Percentiles rank a stretch among this genome's conserved stretches.
phyloP scores from a whole-genome alignment of 2,113 vertebrate genomes.

The Notarius quadriscutis region DNA sequence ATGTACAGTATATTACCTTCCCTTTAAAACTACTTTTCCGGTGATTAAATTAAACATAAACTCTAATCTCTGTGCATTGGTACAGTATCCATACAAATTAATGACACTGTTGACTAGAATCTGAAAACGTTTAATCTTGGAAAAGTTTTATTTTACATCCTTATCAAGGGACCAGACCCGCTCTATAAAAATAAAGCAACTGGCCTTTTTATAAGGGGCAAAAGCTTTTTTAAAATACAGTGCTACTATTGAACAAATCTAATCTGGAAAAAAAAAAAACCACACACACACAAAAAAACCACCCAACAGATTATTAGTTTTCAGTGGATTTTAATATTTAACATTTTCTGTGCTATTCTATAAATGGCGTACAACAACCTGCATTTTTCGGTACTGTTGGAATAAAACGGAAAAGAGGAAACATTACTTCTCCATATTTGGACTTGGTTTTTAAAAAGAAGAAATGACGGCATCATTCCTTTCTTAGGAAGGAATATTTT shows the following conservation, averaged over 20 bases:
- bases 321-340: neutral
- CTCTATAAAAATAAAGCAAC: constrained; percentile 28
- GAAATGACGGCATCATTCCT: neutral
- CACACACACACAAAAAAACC: neutral
- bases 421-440: neutral
- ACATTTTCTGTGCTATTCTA: constrained; percentile 49
- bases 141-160: neutral
- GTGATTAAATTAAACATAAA: no score
- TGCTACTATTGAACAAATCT: constrained; percentile 53
- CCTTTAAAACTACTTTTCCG: neutral
- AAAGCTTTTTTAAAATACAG: constrained; percentile 41
- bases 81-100: neutral
- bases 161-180: neutral
- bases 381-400: constrained; percentile 38
- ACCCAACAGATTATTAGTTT: constrained; percentile 2
- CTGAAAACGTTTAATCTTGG: neutral
- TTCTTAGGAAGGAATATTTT: neutral
- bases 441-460: neutral
- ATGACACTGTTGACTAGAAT: neutral
- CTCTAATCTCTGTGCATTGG: neutral
- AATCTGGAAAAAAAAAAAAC: neutral
- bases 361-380: constrained; percentile 44
- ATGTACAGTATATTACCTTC: no score
- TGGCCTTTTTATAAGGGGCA: constrained; percentile 47
- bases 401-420: constrained; percentile 32